Evolutionary conservation across 23 tunicate genomes (phyloP).

Genomic region (Trididemnum clinides): DNA sequence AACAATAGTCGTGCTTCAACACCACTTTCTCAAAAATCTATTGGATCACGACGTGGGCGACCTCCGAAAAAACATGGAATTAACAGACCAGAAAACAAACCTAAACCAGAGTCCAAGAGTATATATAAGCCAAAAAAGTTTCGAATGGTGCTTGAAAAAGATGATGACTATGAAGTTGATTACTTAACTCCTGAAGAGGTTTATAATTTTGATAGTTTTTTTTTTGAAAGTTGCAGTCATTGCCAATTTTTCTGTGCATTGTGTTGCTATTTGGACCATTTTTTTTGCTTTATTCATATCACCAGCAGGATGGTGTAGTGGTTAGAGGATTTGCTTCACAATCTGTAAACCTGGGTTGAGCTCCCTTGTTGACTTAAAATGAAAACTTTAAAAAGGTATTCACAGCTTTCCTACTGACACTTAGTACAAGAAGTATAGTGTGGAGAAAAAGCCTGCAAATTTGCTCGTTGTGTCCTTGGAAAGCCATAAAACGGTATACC

Average conservation of each 20-base stretch:
- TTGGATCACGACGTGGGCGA: not conserved
- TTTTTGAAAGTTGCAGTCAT: not conserved
- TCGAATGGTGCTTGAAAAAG: constrained; percentile 93
- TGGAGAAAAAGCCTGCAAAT: too few relatives aligned
- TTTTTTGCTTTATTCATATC: not conserved
- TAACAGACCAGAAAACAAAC: not conserved
- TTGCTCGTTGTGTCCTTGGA: too few relatives aligned
- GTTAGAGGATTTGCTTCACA: not conserved
- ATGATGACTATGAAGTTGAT: constrained; percentile 90
- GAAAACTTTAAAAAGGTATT: too few relatives aligned
- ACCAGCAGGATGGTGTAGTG: not conserved
- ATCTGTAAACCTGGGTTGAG: too few relatives aligned
- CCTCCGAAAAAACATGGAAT: not conserved
- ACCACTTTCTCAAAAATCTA: constrained; percentile 44
- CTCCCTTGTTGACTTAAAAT: too few relatives aligned
- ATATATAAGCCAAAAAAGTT: constrained; percentile 55
- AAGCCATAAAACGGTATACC: too few relatives aligned
- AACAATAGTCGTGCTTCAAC: constrained; percentile 87
- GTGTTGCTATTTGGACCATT: not conserved
- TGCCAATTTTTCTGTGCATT: not conserved
- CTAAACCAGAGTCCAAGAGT: not conserved
- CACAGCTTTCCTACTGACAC: too few relatives aligned
- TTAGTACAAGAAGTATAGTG: too few relatives aligned
- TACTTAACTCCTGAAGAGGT: constrained; percentile 82
- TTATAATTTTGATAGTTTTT: not conserved